These are phyloP conservation scores for Pammene fasciana DNA, from an alignment of 2,888 invertebrate species.

Conservation along the genomic window DNA sequence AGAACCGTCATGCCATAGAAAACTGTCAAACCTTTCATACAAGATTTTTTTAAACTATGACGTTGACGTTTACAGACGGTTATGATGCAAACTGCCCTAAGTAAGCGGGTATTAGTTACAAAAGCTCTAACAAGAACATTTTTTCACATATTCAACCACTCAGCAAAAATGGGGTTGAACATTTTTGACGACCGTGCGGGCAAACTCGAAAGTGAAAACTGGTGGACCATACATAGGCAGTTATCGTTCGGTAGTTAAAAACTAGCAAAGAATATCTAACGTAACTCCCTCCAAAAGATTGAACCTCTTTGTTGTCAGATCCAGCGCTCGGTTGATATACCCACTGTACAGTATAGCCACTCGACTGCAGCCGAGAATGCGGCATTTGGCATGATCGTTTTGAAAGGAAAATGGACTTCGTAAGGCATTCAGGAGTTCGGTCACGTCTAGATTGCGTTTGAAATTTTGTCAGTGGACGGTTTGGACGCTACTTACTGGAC, in stretches of 20 bases:
- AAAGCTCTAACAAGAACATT: too few species aligned
- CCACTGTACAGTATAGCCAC: background rate
- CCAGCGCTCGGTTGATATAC: constrained; percentile 23
- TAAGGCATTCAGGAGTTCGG: background rate
- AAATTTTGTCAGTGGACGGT: background rate
- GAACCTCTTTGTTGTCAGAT: constrained; percentile 30
- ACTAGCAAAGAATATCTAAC: constrained; percentile 29
- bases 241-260: background rate
- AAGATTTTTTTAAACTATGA: too few species aligned
- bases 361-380: constrained; percentile 17
- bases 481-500: background rate
- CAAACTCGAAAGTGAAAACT: too few species aligned
- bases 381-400: constrained; percentile 18
- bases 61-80: too few species aligned
- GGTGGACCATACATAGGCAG: background rate
- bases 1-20: too few species aligned
- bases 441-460: constrained; percentile 17
- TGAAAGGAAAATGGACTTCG: constrained; percentile 17
- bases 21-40: too few species aligned
- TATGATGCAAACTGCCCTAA: too few species aligned
- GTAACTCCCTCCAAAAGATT: constrained; percentile 28
- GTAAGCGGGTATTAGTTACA: too few species aligned
- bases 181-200: too few species aligned
- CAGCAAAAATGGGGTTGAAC: too few species aligned
- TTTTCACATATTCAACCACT: too few species aligned